Evolutionary conservation across 2,888 invertebrate species (phyloP).

Genomic region (Agrochola lota): DNA sequence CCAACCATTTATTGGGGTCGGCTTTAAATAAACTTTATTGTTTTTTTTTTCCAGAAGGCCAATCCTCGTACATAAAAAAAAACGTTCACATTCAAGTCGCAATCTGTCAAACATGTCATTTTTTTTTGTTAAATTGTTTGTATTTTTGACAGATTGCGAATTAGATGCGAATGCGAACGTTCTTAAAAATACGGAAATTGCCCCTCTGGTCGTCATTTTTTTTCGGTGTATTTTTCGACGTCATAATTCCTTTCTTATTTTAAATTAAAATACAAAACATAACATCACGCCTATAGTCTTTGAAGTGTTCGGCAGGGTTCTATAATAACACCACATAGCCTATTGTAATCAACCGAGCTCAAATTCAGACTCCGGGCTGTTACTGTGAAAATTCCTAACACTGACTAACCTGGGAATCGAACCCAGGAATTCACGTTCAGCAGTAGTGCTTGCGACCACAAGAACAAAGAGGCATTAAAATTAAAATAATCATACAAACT

Average conservation of each 20-base stretch:
- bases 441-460: background rate
- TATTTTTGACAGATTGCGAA: too few relatives aligned
- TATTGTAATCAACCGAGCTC: background rate
- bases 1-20: too few relatives aligned
- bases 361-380: background rate
- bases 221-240: background rate
- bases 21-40: background rate
- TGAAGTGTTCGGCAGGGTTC: background rate
- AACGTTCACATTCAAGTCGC: too few relatives aligned
- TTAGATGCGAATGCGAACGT: too few relatives aligned
- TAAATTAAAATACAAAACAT: background rate
- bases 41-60: background rate
- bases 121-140: too few relatives aligned
- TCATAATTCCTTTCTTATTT: background rate
- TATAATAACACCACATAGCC: background rate
- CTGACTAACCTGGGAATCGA: background rate
- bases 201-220: background rate
- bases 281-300: background rate
- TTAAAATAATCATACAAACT: background rate
- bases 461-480: background rate
- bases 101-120: too few relatives aligned
- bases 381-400: background rate
- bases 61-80: too few relatives aligned
- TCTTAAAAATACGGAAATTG: too few relatives aligned
- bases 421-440: background rate